Percentiles rank a stretch among this genome's conserved stretches.
Conservation (phyloP, 2,888 invertebrate species). For the Thalpophila matura region DNA sequence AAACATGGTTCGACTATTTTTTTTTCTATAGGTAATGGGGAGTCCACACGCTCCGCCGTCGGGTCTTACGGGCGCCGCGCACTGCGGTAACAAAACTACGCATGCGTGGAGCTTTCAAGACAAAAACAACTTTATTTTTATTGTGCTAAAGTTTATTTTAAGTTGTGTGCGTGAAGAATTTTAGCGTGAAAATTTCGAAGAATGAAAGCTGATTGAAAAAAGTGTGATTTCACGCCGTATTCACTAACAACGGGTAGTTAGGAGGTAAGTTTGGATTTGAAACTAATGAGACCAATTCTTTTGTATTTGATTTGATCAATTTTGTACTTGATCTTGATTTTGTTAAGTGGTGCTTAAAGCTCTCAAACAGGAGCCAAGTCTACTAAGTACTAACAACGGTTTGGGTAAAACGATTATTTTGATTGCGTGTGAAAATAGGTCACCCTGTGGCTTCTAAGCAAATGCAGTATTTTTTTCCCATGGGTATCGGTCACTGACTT, state of each 20-base stretch:
- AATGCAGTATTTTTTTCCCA: background rate
- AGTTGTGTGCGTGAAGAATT: conserved; percentile 53
- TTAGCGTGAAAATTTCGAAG: conserved; percentile 72
- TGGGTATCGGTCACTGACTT: background rate
- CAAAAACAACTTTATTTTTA: conserved; percentile 66
- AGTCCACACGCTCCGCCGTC: conserved; percentile 80
- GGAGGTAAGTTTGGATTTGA: conserved; percentile 1
- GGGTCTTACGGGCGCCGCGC: conserved; percentile 88
- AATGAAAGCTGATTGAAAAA: conserved; percentile 74
- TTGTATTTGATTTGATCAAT: conserved; percentile 2
- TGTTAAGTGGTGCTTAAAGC: background rate
- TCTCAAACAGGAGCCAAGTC: background rate
- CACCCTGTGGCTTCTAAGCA: conserved; percentile 4
- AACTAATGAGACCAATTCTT: conserved; percentile 20
- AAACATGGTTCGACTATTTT: conserved; percentile 68
- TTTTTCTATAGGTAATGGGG: conserved; percentile 78
- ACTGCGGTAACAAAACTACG: conserved; percentile 87
- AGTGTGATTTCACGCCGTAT: conserved; percentile 67
- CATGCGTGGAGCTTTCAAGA: conserved; percentile 79
- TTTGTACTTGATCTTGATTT: conserved; percentile 10
- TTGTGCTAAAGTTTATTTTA: conserved; percentile 61
- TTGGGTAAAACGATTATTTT: conserved; percentile 1
- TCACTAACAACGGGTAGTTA: conserved; percentile 22
- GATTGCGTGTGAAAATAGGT: conserved; percentile 8
- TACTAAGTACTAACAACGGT: background rate